Percentiles rank a stretch among this genome's conserved stretches.
Conservation (phyloP, 2,113 vertebrate genomes). For the Aythya baeri region DNA sequence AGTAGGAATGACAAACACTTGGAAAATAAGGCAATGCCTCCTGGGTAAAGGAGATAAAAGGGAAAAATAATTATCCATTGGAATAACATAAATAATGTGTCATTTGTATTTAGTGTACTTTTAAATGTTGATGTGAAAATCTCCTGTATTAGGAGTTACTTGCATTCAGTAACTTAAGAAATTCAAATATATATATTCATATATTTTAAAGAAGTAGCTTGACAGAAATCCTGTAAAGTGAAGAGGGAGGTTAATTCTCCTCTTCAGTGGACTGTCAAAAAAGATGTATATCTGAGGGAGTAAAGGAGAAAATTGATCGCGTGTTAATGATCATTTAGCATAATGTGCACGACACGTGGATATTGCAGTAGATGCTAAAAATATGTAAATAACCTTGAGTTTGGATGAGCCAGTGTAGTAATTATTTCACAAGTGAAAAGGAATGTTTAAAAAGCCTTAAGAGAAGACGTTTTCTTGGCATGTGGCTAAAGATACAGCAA, state of each 20-base stretch:
- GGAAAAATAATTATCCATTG: slow-evolving; percentile 4
- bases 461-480: background rate
- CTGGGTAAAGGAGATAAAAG: slow-evolving; percentile 18
- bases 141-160: background rate
- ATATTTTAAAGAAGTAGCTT: background rate
- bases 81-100: slow-evolving; percentile 38
- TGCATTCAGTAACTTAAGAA: background rate
- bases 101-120: slow-evolving; percentile 9
- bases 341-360: no score
- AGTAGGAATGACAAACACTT: slow-evolving; percentile 58
- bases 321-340: background rate
- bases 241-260: background rate
- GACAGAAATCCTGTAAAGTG: background rate
- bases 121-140: slow-evolving; percentile 15
- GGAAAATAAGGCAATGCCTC: slow-evolving; percentile 58
- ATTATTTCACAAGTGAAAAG: background rate
- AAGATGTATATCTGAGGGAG: background rate
- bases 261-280: background rate
- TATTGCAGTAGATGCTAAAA: background rate
- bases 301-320: background rate
- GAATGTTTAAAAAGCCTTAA: background rate
- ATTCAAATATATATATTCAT: background rate
- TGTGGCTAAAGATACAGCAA: background rate
- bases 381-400: background rate
- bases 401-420: background rate